These are phyloP conservation scores for Pogonocichla stellata DNA, from an alignment of 2,113 vertebrate genomes.

Conservation along the genomic window DNA sequence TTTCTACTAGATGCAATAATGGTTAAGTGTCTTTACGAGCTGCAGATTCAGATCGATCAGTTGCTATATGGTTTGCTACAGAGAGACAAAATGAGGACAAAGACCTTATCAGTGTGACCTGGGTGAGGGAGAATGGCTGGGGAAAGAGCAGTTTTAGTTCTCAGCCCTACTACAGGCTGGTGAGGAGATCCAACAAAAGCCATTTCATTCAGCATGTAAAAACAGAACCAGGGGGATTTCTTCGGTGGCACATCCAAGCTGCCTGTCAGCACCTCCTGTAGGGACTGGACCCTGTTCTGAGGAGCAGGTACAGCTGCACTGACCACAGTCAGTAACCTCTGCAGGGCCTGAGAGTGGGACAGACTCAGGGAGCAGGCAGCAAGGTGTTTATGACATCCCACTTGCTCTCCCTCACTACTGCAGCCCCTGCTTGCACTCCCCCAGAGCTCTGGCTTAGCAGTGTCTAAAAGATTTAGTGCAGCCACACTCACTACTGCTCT, in stretches of 20 bases:
- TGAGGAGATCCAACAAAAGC: fast-evolving
- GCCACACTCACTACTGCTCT: neutral
- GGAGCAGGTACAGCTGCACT: neutral
- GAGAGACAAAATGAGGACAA: neutral
- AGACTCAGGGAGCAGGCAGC: neutral
- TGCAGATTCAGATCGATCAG: neutral
- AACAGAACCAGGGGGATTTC: neutral
- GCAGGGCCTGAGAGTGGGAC: neutral
- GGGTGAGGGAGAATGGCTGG: neutral
- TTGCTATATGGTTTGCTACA: neutral
- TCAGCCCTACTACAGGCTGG: neutral
- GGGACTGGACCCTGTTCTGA: neutral
- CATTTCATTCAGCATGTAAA: neutral
- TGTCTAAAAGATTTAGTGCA: neutral
- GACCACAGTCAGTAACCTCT: neutral
- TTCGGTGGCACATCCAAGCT: neutral
- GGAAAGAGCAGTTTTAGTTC: neutral
- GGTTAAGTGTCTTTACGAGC: neutral
- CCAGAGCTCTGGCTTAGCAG: neutral
- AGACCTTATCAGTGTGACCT: neutral
- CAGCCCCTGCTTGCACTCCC: neutral
- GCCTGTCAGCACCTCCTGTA: neutral
- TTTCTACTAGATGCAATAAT: neutral
- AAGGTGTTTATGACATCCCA: neutral
- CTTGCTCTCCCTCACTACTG: neutral